phyloP scores from a whole-genome alignment of 2,113 vertebrate genomes.

The Tautogolabrus adspersus region DNA sequence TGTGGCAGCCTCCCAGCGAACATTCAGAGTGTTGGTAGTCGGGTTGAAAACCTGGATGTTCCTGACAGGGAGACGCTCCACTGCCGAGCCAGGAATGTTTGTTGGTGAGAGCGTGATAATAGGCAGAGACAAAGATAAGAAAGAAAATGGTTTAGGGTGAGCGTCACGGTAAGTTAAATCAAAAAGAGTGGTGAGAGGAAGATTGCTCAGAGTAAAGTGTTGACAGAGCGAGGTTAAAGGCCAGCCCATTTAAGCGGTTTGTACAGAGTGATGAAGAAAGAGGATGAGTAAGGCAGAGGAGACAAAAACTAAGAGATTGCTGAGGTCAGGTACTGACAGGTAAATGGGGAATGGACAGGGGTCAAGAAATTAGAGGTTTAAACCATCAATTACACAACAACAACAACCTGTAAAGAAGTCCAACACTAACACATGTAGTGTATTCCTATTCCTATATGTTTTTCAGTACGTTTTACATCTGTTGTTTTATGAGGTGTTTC shows the following conservation, averaged over 20 bases:
- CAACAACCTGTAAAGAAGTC: not conserved
- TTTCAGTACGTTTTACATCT: not conserved
- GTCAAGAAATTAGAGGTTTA: constrained; percentile 18
- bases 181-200: constrained; percentile 23
- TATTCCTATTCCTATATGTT: not conserved
- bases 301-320: constrained; percentile 3
- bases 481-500: constrained; percentile 2
- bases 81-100: constrained; percentile 72
- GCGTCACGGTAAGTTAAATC: not conserved
- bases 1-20: constrained; percentile 94
- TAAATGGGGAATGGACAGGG: not conserved
- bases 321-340: not conserved
- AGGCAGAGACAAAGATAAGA: constrained; percentile 12
- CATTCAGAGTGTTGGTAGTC: constrained; percentile 91
- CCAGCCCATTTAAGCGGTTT: constrained; percentile 7
- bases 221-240: constrained; percentile 22
- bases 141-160: constrained; percentile 13
- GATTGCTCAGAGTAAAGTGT: constrained; percentile 5
- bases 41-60: constrained; percentile 94
- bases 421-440: not conserved
- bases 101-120: not conserved
- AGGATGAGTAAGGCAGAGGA: constrained; percentile 16
- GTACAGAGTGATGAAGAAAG: constrained; percentile 3
- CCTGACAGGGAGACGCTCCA: constrained; percentile 90
- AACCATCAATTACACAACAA: not conserved